Base-by-base conservation (phyloP, 2,888 invertebrate genomes). In the Peribatodes rhomboidaria region DNA sequence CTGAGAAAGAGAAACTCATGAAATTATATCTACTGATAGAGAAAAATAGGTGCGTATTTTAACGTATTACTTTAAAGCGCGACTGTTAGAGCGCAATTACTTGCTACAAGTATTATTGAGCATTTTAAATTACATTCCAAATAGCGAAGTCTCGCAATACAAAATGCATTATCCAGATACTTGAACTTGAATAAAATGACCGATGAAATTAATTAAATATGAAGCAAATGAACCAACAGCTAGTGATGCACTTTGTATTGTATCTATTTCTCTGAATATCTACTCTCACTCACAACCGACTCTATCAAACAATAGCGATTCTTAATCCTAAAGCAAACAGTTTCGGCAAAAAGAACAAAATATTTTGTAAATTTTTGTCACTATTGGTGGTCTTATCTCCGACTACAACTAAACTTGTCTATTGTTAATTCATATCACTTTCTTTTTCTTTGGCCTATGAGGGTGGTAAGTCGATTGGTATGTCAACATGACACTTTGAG, bases 311-410 rank as follows among this genome's bases (percentile, higher is more conserved):
- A 78, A 79, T 71, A 75, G 72, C 68, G 64, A 50, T 62, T 62
- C 27, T 20, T 87, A 87, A 88, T 88, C 87, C 78, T 72, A 72
- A 75, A 80, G 79, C 74, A 73, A 79, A 75, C 73, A 80, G 83
- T 77, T 82, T 76, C 72, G 76, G 75, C 78, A 83, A 84, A 85
- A 87, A 85, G 67, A 69, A 60, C 74, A 82, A 86, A 92, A 93
- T 92, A 92, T 92, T 92, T 91, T 90, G 92, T 81, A 86, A 89
- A 92, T 85, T 86, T 82, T 77, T 82, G 85, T 85, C 89, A 86
- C 88, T 84, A 87, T 75, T 87, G 90, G 90, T 89, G 92, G 92
- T 90, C 89, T 87, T 77, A 87, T 84, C 81, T 60, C 53, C n/a
- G 64, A 59, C 54, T 67, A 67, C 67, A 70, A 68, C 70, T 71